Percentiles rank a stretch among this genome's conserved stretches.
Evolutionary conservation across 2,113 vertebrate genomes (phyloP).

Genomic region (Indicator indicator): DNA sequence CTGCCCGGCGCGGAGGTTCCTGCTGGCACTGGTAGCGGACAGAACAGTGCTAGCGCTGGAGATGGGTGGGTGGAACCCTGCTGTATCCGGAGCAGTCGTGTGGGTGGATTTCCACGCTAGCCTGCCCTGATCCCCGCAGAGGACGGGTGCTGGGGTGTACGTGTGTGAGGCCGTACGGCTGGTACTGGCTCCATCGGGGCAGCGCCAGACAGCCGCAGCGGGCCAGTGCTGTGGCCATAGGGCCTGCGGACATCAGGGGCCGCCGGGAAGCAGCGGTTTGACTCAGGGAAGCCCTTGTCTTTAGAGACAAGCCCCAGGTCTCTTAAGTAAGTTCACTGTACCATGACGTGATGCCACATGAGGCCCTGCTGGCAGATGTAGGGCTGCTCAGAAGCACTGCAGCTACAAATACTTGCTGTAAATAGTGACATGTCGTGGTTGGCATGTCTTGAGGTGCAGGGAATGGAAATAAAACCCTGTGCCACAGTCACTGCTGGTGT

Average conservation of each 20-base stretch:
- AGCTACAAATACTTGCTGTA: not conserved
- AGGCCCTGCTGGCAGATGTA: not conserved
- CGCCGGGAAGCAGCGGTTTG: rapidly evolving
- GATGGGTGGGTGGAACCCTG: not conserved
- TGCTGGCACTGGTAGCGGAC: not conserved
- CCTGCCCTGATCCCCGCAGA: not conserved
- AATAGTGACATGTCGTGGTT: rapidly evolving
- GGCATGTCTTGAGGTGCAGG: not conserved
- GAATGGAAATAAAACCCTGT: not conserved
- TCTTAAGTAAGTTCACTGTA: not conserved
- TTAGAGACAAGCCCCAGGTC: not conserved
- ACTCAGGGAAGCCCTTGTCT: not conserved
- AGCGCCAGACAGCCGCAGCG: rapidly evolving
- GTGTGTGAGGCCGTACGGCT: rapidly evolving
- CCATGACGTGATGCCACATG: not conserved
- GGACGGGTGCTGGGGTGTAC: not conserved
- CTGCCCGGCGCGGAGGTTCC: not conserved
- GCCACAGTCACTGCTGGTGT: not conserved
- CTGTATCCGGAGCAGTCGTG: rapidly evolving
- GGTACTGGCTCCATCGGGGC: rapidly evolving
- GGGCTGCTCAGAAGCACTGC: rapidly evolving
- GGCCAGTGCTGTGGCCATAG: rapidly evolving
- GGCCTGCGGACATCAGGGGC: rapidly evolving
- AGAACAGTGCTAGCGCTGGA: not conserved
- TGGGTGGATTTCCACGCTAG: rapidly evolving